Evolutionary conservation across 2,797 vertebrate genomes (phyloP), one percentile per base, ranked within the genome.

Genomic region (Alcedo atthis): DNA sequence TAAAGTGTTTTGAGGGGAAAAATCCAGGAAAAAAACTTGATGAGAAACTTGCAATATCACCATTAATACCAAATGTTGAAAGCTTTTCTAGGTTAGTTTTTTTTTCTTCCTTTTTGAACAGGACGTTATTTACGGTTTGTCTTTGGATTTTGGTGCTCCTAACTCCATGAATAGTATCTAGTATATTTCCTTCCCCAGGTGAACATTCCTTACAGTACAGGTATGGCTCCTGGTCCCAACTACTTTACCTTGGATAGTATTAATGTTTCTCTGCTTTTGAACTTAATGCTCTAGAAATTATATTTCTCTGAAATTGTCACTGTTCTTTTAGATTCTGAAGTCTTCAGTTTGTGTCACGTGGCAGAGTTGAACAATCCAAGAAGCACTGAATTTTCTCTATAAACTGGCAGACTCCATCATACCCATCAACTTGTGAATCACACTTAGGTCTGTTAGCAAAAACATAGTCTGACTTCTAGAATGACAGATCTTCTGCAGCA

Each of bases 401-500:
- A 45, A 57, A 40, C 66, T 73, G 51, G 17, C 62, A 87, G 73
- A 32, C 78, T 82, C 16, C 30, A 25, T 69, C 18, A 11, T 67
- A 62, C 45, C 63, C 61, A n/a, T 84, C 66, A 82, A 13, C 22
- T 77, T 77, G 32, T 71, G 83, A 88, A 71, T 95, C 37, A 45
- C 75, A 66, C 58, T 61, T 89, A 4, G 26, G 28, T 87, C 74
- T 92, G 75, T 71, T 85, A 93, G 75, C 54, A 81, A 62, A 94
- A 96, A 88, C 89, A 89, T 57, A 59, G 77, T 8, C 78, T 80
- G 81, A 51, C 37, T 90, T 62, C 12, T 87, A 48, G 71, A 32
- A 22, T 68, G 81, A 90, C 57, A 92, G 85, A 81, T 89, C 70
- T 85, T 77, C 70, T 87, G 67, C 58, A 80, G 83, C 71, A 64